Base-by-base conservation (phyloP, 2,888 invertebrate genomes). In the Plemyria rubiginata region DNA sequence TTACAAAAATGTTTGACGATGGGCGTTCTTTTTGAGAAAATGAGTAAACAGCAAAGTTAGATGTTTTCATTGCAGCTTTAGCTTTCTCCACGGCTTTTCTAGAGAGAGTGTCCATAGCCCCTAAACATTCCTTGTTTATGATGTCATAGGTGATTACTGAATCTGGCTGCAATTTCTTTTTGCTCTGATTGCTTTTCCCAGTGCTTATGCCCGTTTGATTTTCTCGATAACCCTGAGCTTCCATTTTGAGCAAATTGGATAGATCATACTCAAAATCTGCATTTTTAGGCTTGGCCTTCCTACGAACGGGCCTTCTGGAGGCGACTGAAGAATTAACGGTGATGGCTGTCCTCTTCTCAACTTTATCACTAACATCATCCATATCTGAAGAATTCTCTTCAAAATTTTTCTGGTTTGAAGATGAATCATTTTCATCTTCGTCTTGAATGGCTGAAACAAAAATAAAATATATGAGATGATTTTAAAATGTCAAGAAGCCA, bases 211-310 rank as follows among this genome's bases (percentile, higher is more conserved):
- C 71, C 12, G 80, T 66, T 68, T 86, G 83, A 8, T 89, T 84
- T 65, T 92, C 92, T 65, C 90, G 81, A 72, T 92, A 91, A 6
- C 92, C 92, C 66, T 91, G 92, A 0, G 90, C 90, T 82, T 93
- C 92, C 85, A 87, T 82, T 82, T 94, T 94, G 41, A 94, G 78
- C 57, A 94, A 80, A 83, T 93, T 94, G 4, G 94, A 94, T 68
- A 95, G 85, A 85, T 96, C 96, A 76, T 96, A 96, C 71, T 96
- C 94, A 79, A 96, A 96, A 85, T 96, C 96, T 76, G 94, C 95
- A 77, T 94, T 94, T 68, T 94, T 93, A 8, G 94, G 94, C 81
- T 94, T 95, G 0, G 94, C 91, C 67, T 94, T 94, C 80, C 95
- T 95, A 43, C 96, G 92, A 12, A 95, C 93, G 1, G 96, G 95